These are phyloP conservation scores for Strongylocentrotus purpuratus DNA, from an alignment of 35 echinoderm and acorn worm species.

Conservation along the genomic window DNA sequence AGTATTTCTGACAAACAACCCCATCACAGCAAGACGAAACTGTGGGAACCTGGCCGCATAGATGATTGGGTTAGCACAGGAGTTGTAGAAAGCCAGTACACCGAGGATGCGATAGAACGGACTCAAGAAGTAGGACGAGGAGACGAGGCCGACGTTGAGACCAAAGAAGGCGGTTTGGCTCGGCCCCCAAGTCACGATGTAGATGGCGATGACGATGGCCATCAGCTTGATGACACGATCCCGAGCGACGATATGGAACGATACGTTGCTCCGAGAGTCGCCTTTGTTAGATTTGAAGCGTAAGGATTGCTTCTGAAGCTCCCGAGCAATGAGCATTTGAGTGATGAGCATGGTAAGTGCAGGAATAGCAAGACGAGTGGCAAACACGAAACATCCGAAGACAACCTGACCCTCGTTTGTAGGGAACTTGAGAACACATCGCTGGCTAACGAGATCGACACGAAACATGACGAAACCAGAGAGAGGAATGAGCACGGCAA, in stretches of 20 bases:
- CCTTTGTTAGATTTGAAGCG: neutral
- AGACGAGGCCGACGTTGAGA: neutral
- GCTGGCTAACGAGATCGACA: neutral
- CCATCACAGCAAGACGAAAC: neutral
- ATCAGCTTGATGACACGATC: conserved; percentile 39
- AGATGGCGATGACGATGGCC: conserved; percentile 27
- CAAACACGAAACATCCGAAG: neutral
- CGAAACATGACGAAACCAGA: neutral
- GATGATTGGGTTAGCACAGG: conserved; percentile 33
- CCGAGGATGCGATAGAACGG: conserved; percentile 27
- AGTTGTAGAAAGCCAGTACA: conserved; percentile 29
- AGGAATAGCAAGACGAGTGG: neutral
- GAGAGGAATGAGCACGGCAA: neutral
- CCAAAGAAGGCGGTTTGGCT: conserved; percentile 6
- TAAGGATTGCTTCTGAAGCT: conserved; percentile 1
- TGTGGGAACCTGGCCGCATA: conserved; percentile 12
- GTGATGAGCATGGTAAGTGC: conserved; percentile 15
- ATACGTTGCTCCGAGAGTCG: neutral
- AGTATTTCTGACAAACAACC: neutral
- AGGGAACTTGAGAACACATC: neutral
- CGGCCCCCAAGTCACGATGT: conserved; percentile 15
- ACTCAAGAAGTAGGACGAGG: conserved; percentile 30
- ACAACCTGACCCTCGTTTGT: neutral
- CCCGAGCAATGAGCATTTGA: neutral
- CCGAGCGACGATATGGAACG: conserved; percentile 27